Evolutionary conservation across 1,140 invertebrate genomes (phyloP).

Genomic region (Hestina assimilis): DNA sequence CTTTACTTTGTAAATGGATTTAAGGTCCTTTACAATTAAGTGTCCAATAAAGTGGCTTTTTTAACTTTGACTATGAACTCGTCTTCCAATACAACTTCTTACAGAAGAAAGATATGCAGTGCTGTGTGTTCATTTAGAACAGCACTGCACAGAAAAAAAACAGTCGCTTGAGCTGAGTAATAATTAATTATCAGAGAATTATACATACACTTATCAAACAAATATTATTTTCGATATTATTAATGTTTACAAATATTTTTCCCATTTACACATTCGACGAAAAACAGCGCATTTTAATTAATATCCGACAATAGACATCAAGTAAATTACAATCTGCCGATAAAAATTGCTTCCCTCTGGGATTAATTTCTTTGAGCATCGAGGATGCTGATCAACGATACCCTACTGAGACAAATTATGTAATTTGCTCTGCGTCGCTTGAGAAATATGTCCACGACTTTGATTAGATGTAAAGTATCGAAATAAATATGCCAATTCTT

Average conservation of each 20-base stretch:
- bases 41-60: too few species aligned
- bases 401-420: conserved; percentile 39
- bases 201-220: not conserved
- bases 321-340: conserved; percentile 19
- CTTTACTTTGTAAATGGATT: too few species aligned
- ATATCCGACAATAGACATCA: conserved; percentile 14
- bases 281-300: conserved; percentile 1
- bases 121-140: too few species aligned
- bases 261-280: not conserved
- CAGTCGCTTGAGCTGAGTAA: too few species aligned
- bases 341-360: conserved; percentile 16
- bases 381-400: conserved; percentile 38
- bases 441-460: conserved; percentile 45
- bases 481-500: conserved; percentile 32
- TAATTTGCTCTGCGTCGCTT: conserved; percentile 57
- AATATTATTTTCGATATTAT: too few species aligned
- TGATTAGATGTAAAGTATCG: conserved; percentile 27
- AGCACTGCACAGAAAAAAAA: too few species aligned
- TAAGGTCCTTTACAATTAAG: too few species aligned
- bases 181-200: too few species aligned
- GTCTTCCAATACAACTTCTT: too few species aligned
- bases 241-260: too few species aligned
- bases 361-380: conserved; percentile 17
- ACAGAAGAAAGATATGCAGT: too few species aligned
- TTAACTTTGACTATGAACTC: too few species aligned